Conservation (phyloP, 92 coral and sea anemone species). For the Chrysogorgia sp. region DNA sequence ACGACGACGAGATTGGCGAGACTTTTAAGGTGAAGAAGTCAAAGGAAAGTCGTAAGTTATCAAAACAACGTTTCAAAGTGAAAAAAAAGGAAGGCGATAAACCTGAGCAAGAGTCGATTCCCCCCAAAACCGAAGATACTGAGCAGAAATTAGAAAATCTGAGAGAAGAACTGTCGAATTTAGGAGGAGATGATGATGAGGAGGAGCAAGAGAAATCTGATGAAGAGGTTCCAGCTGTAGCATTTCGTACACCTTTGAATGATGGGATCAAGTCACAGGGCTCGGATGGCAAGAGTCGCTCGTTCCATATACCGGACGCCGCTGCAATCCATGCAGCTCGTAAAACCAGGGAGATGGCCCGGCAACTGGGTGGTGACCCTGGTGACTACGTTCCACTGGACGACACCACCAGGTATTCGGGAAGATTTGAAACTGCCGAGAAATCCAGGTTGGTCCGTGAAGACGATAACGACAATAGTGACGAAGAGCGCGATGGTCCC, state of each 20-base stretch:
- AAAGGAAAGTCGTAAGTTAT: conserved; percentile 91
- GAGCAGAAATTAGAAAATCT: conserved; percentile 78
- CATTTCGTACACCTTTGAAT: background rate
- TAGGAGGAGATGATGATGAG: conserved; percentile 75
- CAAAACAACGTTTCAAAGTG: conserved; percentile 73
- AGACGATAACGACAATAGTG: conserved; percentile 97
- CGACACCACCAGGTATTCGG: conserved; percentile 71
- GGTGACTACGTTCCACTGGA: conserved; percentile 87
- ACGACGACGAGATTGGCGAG: conserved; percentile 63
- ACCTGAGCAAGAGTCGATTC: conserved; percentile 6
- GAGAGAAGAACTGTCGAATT: conserved; percentile 85
- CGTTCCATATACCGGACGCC: conserved; percentile 92
- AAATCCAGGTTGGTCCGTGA: conserved; percentile 83
- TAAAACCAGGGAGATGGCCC: conserved; percentile 92
- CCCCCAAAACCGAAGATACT: conserved; percentile 6
- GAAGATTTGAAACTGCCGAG: conserved; percentile 66
- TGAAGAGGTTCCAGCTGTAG: conserved; percentile 29
- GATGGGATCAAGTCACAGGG: background rate
- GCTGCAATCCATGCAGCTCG: conserved; percentile 97
- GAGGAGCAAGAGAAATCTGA: conserved; percentile 44
- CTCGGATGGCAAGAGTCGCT: background rate
- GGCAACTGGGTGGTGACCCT: conserved; percentile 79
- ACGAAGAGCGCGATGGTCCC: conserved; percentile 89
- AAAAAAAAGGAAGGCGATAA: conserved; percentile 68
- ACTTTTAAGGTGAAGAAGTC: conserved; percentile 92